These are phyloP conservation scores for Anthopleura xanthogrammica DNA, from an alignment of 92 coral and sea anemone species.

Conservation along the genomic window DNA sequence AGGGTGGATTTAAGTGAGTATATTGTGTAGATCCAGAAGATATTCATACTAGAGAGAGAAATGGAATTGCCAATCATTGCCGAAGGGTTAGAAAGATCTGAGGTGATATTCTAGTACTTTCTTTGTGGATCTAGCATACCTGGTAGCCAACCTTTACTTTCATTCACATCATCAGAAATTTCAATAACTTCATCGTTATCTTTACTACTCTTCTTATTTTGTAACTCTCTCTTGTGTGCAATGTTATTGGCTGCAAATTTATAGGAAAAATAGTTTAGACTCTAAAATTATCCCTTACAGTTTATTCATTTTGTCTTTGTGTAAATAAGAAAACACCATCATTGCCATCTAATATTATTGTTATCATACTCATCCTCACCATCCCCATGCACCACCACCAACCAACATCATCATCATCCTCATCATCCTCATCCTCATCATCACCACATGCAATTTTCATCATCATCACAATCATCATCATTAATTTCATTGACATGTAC, in stretches of 20 bases:
- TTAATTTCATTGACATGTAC: too few relatives aligned
- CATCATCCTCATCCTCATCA: not conserved
- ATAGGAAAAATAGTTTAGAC: too few relatives aligned
- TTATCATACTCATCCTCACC: not conserved
- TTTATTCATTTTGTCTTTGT: too few relatives aligned
- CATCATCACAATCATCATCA: not conserved
- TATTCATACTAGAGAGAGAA: too few relatives aligned
- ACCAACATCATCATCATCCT: not conserved
- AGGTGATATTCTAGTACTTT: too few relatives aligned
- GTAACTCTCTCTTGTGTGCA: not conserved
- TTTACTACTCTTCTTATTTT: not conserved
- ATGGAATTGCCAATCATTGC: too few relatives aligned
- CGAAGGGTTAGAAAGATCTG: too few relatives aligned
- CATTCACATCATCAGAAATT: slow-evolving; percentile 13
- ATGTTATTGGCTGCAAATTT: not conserved
- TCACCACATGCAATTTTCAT: not conserved
- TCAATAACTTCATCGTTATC: slow-evolving; percentile 21
- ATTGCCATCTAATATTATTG: too few relatives aligned
- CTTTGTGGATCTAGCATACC: too few relatives aligned
- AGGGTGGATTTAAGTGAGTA: too few relatives aligned
- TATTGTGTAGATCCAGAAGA: too few relatives aligned
- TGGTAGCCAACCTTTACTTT: not conserved
- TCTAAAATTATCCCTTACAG: too few relatives aligned
- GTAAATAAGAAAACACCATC: not conserved
- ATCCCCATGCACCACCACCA: not conserved